Base-by-base conservation (phyloP, 2,797 vertebrate species). In the Amblyopsis hoosieri region DNA sequence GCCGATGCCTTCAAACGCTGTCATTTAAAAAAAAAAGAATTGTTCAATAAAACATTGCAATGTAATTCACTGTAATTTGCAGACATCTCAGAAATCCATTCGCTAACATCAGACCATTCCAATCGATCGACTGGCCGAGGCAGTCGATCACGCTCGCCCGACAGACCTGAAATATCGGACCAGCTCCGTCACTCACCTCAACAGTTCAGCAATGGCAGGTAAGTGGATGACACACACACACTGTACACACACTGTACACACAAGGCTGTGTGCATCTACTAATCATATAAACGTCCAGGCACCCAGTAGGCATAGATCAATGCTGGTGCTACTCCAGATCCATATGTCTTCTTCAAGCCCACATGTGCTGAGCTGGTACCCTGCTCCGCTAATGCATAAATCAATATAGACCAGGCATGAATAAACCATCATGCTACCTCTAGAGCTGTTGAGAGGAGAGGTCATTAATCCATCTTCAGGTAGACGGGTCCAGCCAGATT, bases 71-170 rank as follows among this genome's bases (percentile, higher is more conserved):
- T 87, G 88, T 84, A 15, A 69, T 85, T 79, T 77, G 91, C 91
- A 99, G 97, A 99, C 90, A 99, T 99, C 93, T 99, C 97, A 89
- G 97, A 99, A 93, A 99, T 99, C 87, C 97, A 98, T 92, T 99
- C 97, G 72, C 90, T 99, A 90, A 94, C 96, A 85, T 99, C 97
- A 74, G 96, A 99, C 82, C 97, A 99, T 95, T 99, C 96, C 81
- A 96, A 93, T 85, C 94, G 92, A 87, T 97, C 97, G 67, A 96
- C 94, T 31, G 96, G 97, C 80, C 93, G 92, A 86, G 93, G 93
- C 72, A 95, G 92, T 89, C 94, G 89, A 80, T 95, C 96, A 62
- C 93, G 94, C 59, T 99, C 97, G 49, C 96, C 97, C 74, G 96
- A 98, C 89, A 95, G 93, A 76, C 92, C 94, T 3, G 97, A 98